phyloP scores from a whole-genome alignment of 2,888 invertebrate genomes.

The Hirudinaria manillensis region DNA sequence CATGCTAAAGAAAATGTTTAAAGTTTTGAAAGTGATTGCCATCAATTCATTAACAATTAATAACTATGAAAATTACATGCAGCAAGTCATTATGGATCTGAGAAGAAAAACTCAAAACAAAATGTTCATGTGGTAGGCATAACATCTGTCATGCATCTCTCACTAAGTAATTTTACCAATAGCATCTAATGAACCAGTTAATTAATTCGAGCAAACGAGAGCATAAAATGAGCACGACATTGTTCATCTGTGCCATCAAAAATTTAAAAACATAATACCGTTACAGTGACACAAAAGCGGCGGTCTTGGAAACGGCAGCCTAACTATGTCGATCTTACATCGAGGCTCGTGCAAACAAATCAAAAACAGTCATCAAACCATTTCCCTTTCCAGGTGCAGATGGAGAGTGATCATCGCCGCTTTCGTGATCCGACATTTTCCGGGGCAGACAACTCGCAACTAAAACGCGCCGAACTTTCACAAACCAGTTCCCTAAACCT shows the following conservation, averaged over 20 bases:
- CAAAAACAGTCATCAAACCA: not conserved
- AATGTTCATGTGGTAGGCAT: not conserved
- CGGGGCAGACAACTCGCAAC: slow-evolving; percentile 36
- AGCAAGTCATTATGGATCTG: too few species aligned
- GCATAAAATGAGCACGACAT: too few species aligned
- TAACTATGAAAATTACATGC: not conserved
- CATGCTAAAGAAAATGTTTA: not conserved
- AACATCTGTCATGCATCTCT: not conserved
- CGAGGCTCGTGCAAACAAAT: too few species aligned
- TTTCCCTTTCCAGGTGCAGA: slow-evolving; percentile 16
- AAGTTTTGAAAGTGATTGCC: not conserved
- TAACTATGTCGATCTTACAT: too few species aligned
- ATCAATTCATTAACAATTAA: not conserved
- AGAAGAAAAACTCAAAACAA: too few species aligned
- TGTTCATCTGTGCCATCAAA: too few species aligned
- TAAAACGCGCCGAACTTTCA: not conserved
- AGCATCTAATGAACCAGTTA: too few species aligned
- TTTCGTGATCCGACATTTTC: slow-evolving; percentile 56
- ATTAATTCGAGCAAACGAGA: too few species aligned
- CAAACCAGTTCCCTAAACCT: slow-evolving; percentile 16
- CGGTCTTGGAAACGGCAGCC: too few species aligned
- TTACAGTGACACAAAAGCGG: too few species aligned
- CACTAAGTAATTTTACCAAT: too few species aligned
- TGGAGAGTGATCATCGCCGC: slow-evolving; percentile 51
- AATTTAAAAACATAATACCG: too few species aligned